A percentile compares a stretch with the other conserved stretches of the same genome.
These are phyloP conservation scores for Dicrurus megarhynchus DNA, from an alignment of 2,113 vertebrate genomes.

Conservation along the genomic window DNA sequence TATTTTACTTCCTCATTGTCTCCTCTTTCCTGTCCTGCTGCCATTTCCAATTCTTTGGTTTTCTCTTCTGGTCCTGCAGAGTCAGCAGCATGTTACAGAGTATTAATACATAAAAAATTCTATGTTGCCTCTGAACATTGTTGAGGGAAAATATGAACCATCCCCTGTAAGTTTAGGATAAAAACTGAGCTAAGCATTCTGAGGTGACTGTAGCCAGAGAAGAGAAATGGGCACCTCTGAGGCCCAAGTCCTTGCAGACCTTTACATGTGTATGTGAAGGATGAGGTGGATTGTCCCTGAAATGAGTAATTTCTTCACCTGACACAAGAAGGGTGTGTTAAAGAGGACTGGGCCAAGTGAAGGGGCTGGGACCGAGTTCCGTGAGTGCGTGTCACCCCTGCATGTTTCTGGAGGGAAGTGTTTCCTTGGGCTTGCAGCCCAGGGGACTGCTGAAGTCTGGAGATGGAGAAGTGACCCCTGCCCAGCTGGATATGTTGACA, in stretches of 20 bases:
- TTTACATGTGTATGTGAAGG: not conserved
- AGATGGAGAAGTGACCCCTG: not conserved
- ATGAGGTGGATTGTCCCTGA: not conserved
- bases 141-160: not conserved
- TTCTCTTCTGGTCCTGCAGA: not conserved
- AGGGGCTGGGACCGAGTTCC: not conserved
- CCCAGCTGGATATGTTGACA: accelerated
- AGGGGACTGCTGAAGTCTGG: not conserved
- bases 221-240: not conserved
- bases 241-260: not conserved
- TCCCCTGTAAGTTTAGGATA: not conserved
- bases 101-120: not conserved
- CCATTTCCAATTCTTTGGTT: not conserved
- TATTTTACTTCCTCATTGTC: not conserved
- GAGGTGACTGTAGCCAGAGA: not conserved
- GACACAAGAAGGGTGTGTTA: not conserved
- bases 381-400: accelerated
- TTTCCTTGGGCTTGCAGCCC: not conserved
- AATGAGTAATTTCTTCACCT: not conserved
- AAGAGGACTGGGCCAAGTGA: not conserved
- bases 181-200: not conserved
- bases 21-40: not conserved
- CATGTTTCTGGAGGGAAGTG: not conserved
- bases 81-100: not conserved
- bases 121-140: not conserved